phyloP scores from a whole-genome alignment of 2,113 vertebrate genomes.

The Ciconia maguari region DNA sequence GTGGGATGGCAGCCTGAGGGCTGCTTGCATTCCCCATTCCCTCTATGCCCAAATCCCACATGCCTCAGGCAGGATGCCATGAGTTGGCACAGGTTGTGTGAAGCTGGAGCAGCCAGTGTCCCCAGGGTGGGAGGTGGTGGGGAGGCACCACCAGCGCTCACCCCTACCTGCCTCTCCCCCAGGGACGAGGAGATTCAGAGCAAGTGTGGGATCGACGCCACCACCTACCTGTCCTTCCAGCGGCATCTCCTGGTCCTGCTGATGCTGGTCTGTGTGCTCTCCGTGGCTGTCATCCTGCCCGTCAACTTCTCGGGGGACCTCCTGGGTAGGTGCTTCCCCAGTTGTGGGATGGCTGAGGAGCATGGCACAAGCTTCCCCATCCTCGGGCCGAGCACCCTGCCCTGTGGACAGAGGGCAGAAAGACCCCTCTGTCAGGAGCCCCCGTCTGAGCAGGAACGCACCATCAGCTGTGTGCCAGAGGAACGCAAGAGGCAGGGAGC shows the following conservation, averaged over 20 bases:
- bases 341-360: neutral
- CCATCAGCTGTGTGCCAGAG: neutral
- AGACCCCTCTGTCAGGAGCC: neutral
- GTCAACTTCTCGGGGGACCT: slow-evolving; percentile 93
- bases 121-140: accelerated
- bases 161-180: neutral
- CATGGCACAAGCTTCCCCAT: neutral
- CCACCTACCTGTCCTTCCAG: slow-evolving; percentile 95
- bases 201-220: slow-evolving; percentile 92
- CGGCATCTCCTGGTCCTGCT: slow-evolving; percentile 90
- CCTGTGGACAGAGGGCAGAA: neutral
- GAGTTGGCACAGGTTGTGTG: neutral
- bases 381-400: neutral
- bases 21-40: neutral
- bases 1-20: neutral
- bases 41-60: neutral
- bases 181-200: slow-evolving; percentile 93
- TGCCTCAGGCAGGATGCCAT: neutral
- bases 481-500: neutral
- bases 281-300: slow-evolving; percentile 89
- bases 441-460: neutral
- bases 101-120: neutral
- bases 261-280: slow-evolving; percentile 88
- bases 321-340: slow-evolving; percentile 78
- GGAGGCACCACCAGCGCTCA: neutral